These are phyloP conservation scores for Acholoe squamosa DNA, from an alignment of 2,888 invertebrate genomes.

Conservation along the genomic window DNA sequence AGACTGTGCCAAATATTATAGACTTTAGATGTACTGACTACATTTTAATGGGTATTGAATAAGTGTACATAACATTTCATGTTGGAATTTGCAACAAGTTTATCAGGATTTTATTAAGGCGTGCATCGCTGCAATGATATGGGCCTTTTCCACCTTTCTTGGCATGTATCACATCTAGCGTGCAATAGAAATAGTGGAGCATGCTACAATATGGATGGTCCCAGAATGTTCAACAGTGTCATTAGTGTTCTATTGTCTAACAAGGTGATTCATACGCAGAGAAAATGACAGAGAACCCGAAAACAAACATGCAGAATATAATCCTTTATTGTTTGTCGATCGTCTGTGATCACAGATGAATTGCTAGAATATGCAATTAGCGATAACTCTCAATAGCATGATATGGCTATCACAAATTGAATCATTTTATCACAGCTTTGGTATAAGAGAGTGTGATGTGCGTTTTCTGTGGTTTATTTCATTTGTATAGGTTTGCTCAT, in stretches of 20 bases:
- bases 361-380: constrained; percentile 28
- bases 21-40: constrained; percentile 30
- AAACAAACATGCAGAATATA: too few relatives aligned
- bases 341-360: neutral
- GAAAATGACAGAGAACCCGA: too few relatives aligned
- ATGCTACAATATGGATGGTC: too few relatives aligned
- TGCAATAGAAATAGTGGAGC: neutral
- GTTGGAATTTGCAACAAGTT: too few relatives aligned
- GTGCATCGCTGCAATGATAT: too few relatives aligned
- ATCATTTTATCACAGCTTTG: neutral
- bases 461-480: neutral
- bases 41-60: constrained; percentile 20
- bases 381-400: neutral
- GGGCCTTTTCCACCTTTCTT: neutral
- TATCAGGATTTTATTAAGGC: too few relatives aligned
- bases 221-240: too few relatives aligned
- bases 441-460: constrained; percentile 1
- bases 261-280: too few relatives aligned
- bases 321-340: neutral
- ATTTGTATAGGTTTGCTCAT: constrained; percentile 41
- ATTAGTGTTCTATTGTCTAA: too few relatives aligned
- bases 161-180: neutral
- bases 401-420: neutral
- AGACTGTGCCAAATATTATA: constrained; percentile 52
- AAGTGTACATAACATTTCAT: neutral